These are phyloP conservation scores for Nomada fabriciana DNA, from an alignment of 2,888 invertebrate genomes.

Conservation along the genomic window DNA sequence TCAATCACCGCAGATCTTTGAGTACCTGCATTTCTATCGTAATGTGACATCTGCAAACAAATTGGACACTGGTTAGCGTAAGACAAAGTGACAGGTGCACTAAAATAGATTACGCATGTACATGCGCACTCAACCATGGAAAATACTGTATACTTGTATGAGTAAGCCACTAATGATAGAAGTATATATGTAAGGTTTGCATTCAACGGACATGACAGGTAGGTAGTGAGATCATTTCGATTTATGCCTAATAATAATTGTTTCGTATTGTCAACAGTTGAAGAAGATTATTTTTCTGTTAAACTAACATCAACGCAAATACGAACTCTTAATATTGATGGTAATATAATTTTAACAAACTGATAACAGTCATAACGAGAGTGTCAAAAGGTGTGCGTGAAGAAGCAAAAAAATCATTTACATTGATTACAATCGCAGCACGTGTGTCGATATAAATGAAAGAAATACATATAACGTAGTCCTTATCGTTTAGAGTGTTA, in stretches of 20 bases:
- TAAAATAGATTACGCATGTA: not conserved
- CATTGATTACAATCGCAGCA: constrained; percentile 12
- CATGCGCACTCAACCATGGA: not conserved
- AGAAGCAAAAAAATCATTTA: not conserved
- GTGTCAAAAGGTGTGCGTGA: not conserved
- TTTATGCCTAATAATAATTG: constrained; percentile 12
- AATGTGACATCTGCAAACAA: constrained; percentile 81
- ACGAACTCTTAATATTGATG: not conserved
- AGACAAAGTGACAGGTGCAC: not conserved
- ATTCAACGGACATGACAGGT: not conserved
- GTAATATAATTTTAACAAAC: not conserved
- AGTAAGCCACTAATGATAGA: not conserved
- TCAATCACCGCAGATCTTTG: constrained; percentile 85
- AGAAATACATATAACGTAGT: not conserved
- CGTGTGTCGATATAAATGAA: constrained; percentile 11
- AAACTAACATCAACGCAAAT: not conserved
- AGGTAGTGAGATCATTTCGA: constrained; percentile 26
- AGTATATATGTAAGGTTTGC: not conserved
- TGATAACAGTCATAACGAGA: not conserved
- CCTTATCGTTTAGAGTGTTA: constrained; percentile 41
- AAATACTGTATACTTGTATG: not conserved
- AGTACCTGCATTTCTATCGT: constrained; percentile 76
- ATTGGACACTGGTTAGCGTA: constrained; percentile 31
- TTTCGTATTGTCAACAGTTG: not conserved
- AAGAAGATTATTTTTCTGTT: not conserved